Evolutionary conservation across 2,888 invertebrate genomes (phyloP).

Genomic region (Proisotoma minuta): DNA sequence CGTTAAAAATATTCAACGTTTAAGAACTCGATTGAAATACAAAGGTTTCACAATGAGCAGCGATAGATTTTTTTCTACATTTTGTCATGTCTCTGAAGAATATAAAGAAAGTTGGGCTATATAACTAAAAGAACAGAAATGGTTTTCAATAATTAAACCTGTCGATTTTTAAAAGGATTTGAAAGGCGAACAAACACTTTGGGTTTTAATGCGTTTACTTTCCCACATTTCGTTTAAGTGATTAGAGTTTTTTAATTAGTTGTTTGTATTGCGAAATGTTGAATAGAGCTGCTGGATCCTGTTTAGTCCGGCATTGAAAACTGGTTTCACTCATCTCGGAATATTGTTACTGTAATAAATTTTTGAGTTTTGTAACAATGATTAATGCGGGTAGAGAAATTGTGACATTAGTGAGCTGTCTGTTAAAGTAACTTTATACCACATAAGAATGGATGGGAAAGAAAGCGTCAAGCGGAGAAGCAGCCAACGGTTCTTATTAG

Average conservation of each 20-base stretch:
- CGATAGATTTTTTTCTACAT: too few relatives aligned
- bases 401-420: neutral
- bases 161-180: neutral
- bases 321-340: neutral
- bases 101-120: constrained; percentile 2
- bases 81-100: too few relatives aligned
- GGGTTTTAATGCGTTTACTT: constrained; percentile 3
- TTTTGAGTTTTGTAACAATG: constrained; percentile 8
- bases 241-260: constrained; percentile 1
- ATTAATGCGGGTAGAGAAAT: neutral
- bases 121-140: too few relatives aligned
- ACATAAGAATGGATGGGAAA: constrained; percentile 4
- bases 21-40: too few relatives aligned
- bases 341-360: neutral
- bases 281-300: constrained; percentile 5
- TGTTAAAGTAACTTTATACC: neutral
- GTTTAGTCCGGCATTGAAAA: neutral
- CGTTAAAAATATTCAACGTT: too few relatives aligned
- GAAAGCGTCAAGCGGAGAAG: neutral
- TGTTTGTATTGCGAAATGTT: constrained; percentile 6
- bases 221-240: constrained; percentile 2
- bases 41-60: too few relatives aligned
- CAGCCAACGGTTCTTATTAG: too few relatives aligned
- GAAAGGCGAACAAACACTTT: neutral
- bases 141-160: neutral